Base-by-base conservation (phyloP, 1,140 invertebrate genomes). In the Trialeurodes vaporariorum region DNA sequence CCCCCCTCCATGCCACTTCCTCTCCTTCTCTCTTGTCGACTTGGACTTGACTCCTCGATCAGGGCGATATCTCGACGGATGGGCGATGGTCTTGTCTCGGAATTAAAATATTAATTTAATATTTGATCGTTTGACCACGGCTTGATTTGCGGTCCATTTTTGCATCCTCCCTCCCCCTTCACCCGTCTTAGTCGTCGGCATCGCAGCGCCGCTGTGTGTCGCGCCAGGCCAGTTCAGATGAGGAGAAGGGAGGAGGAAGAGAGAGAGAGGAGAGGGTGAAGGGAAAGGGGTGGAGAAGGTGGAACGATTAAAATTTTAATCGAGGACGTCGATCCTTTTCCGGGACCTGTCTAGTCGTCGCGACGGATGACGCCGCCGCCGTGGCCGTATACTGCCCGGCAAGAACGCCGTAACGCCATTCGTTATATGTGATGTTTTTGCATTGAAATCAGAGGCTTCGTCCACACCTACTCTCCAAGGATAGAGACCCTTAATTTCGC, bases 51-150 rank as follows among this genome's bases (percentile, higher is more conserved):
- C n/a, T n/a, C n/a, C n/a, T n/a, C n/a, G n/a, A n/a, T n/a, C n/a
- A n/a, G n/a, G n/a, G n/a, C n/a, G n/a, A n/a, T n/a, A n/a, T n/a
- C n/a, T n/a, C n/a, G n/a, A n/a, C 34, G 34, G 17, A 17, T 17
- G 17, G 34, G 34, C 34, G 5, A 9, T 17, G 34, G n/a, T n/a
- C 34, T 17, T 17, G 34, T 49, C 34, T 49, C 34, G 34, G 34
- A 49, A 49, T 49, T 49, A 49, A 49, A 49, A 49, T 49, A 49
- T 49, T 49, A 49, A 49, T 49, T 49, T 49, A 49, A 49, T 49
- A 49, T 49, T 49, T 49, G 34, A 49, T 49, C 34, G 34, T n/a
- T 49, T 49, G 34, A 49, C 17, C 34, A 49, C n/a, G n/a, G 34
- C 5, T 49, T 49, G 34, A 49, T 49, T 49, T 49, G 34, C 34